These are phyloP conservation scores for Sandelia bainsii DNA, from an alignment of 2,797 vertebrate species.

Conservation along the genomic window DNA sequence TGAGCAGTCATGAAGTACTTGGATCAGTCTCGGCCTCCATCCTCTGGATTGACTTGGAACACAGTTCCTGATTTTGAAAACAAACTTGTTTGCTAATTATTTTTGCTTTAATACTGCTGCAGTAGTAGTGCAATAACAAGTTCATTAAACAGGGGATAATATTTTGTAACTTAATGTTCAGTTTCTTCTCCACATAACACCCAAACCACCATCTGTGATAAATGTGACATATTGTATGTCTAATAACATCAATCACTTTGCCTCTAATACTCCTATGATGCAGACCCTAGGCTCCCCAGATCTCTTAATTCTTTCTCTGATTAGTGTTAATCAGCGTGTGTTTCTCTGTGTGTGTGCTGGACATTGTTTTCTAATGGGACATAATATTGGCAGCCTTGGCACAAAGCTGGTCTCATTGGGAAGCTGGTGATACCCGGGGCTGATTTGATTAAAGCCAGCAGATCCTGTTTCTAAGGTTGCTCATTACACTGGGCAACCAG, in stretches of 20 bases:
- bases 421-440: constrained; percentile 57
- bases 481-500: constrained; percentile 63
- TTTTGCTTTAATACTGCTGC: neutral
- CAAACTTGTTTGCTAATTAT: neutral
- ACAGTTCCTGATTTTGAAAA: constrained; percentile 4
- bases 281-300: constrained; percentile 33
- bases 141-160: neutral
- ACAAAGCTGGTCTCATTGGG: constrained; percentile 63
- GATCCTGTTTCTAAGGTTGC: constrained; percentile 66
- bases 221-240: constrained; percentile 38
- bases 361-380: constrained; percentile 68
- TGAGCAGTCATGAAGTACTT: constrained; percentile 29
- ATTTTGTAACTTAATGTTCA: neutral
- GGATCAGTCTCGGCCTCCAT: constrained; percentile 2
- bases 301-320: constrained; percentile 62
- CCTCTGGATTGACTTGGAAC: constrained; percentile 5
- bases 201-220: constrained; percentile 11
- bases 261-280: constrained; percentile 44
- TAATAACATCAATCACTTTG: constrained; percentile 61
- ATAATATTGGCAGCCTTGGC: constrained; percentile 67
- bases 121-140: neutral
- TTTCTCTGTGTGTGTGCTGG: neutral
- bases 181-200: neutral
- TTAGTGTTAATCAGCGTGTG: constrained; percentile 54
- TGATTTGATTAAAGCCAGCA: constrained; percentile 77